Evolutionary conservation across 1,140 invertebrate genomes (phyloP).

Genomic region (Ditylenchus dipsaci): DNA sequence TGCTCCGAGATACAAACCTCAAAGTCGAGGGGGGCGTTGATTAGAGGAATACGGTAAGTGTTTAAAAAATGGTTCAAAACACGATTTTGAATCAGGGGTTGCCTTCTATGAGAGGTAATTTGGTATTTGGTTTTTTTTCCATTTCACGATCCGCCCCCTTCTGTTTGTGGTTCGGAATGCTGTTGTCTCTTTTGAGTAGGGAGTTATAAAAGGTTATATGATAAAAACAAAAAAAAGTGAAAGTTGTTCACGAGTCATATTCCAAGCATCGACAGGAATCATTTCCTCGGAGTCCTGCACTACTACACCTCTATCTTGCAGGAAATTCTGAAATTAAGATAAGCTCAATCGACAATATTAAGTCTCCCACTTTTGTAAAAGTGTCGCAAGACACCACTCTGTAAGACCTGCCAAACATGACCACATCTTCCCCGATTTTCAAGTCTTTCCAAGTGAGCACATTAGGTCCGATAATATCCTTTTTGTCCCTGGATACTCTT

Average conservation of each 20-base stretch:
- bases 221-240: not conserved
- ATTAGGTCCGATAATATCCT: conserved; percentile 19
- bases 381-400: conserved; percentile 35
- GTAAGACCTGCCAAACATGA: conserved; percentile 23
- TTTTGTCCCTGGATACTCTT: conserved; percentile 24
- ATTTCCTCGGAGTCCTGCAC: conserved; percentile 11
- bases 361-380: conserved; percentile 24
- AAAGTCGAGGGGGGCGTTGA: no score
- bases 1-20: no score
- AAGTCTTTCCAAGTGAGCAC: conserved; percentile 31
- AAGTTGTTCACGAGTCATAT: not conserved
- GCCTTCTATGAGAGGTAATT: no score
- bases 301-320: conserved; percentile 30
- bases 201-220: no score
- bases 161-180: no score
- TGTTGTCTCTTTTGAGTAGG: no score
- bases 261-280: conserved; percentile 38
- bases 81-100: no score
- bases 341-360: not conserved
- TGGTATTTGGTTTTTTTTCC: no score
- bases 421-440: conserved; percentile 31
- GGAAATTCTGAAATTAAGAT: conserved; percentile 26
- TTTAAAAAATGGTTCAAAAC: no score
- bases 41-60: no score
- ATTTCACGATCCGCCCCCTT: no score